These are phyloP conservation scores for Rhopalosiphum padi DNA, from an alignment of 1,140 invertebrate species.

Conservation along the genomic window DNA sequence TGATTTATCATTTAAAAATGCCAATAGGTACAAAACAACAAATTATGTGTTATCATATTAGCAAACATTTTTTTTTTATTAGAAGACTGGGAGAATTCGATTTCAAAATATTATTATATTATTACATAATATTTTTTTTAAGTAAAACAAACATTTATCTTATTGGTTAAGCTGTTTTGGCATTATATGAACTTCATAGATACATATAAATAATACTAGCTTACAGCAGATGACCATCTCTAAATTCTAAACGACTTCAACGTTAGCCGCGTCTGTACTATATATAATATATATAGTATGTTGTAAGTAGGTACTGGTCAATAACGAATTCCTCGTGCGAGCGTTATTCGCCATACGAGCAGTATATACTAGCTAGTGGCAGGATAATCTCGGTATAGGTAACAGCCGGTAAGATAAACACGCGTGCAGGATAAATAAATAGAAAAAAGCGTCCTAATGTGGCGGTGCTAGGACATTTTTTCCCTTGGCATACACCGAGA, in stretches of 20 bases:
- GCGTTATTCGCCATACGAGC: neutral
- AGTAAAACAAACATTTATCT: neutral
- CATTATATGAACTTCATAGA: neutral
- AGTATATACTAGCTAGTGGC: neutral
- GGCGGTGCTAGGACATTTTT: neutral
- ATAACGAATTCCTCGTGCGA: conserved; percentile 27
- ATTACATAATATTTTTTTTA: neutral
- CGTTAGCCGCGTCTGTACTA: neutral
- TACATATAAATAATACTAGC: neutral
- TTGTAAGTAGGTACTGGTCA: neutral
- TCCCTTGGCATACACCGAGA: neutral
- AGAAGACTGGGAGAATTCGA: neutral
- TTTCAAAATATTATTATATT: neutral
- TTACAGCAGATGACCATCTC: neutral
- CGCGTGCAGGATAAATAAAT: neutral
- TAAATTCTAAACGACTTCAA: conserved; percentile 39
- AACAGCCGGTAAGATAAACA: neutral
- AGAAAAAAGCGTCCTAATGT: conserved; percentile 13
- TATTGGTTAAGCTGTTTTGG: conserved; percentile 1
- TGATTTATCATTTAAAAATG: neutral
- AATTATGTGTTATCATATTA: neutral
- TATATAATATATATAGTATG: neutral
- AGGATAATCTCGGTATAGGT: neutral
- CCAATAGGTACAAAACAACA: neutral
- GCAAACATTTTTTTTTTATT: neutral